Evolutionary conservation across 2,888 invertebrate genomes (phyloP).

Genomic region (Yponomeuta plumbellus): DNA sequence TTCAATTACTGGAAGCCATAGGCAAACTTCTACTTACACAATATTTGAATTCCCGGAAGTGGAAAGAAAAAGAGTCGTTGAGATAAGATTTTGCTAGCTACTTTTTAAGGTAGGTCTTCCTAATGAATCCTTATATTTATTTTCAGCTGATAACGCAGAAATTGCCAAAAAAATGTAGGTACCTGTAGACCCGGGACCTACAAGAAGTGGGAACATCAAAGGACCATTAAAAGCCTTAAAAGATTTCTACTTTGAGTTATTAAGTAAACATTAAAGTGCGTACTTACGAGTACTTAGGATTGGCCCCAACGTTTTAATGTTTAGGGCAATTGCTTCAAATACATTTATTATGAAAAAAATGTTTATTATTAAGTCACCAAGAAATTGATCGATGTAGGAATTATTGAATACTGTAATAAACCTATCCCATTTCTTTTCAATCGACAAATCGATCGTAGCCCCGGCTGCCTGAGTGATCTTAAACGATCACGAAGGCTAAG

Average conservation of each 20-base stretch:
- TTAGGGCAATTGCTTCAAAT: background rate
- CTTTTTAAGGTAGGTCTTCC: background rate
- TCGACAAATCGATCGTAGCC: too few species aligned
- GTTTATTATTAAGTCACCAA: too few species aligned
- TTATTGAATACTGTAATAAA: too few species aligned
- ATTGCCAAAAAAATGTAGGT: background rate
- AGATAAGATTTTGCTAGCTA: background rate
- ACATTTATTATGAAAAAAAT: too few species aligned
- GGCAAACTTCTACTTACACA: too few species aligned
- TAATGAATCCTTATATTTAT: background rate
- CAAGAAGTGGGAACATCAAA: background rate
- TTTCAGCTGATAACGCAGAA: background rate
- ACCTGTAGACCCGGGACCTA: background rate
- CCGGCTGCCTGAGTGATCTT: too few species aligned
- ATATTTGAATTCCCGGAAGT: too few species aligned
- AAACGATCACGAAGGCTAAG: too few species aligned
- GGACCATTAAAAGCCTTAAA: background rate
- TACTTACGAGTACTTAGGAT: background rate
- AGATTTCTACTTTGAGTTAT: background rate
- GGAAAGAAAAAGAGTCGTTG: background rate
- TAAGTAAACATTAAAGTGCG: background rate
- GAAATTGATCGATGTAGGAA: too few species aligned
- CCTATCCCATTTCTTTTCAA: too few species aligned
- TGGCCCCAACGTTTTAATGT: background rate
- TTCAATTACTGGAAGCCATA: too few species aligned